Percentiles rank a stretch among this genome's conserved stretches.
These are phyloP conservation scores for Gymnorhina tibicen DNA, from an alignment of 2,113 vertebrate genomes.

Conservation along the genomic window DNA sequence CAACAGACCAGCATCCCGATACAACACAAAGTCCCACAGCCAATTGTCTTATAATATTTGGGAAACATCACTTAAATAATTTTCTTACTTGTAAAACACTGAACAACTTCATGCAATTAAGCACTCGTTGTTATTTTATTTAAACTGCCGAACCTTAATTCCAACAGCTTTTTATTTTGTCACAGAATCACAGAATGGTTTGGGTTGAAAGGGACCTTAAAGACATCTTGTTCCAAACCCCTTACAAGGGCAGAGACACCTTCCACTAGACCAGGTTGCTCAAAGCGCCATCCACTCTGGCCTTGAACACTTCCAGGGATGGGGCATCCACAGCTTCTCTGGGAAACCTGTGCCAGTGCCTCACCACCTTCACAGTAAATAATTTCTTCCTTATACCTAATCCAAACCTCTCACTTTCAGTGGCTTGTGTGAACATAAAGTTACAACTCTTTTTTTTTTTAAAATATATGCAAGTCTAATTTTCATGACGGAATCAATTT, in stretches of 20 bases:
- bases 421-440: background rate
- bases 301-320: background rate
- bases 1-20: background rate
- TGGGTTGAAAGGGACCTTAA: background rate
- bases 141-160: background rate
- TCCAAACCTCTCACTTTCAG: background rate
- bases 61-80: background rate
- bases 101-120: background rate
- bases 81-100: background rate
- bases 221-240: rapidly evolving
- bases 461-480: background rate
- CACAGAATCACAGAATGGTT: background rate
- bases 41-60: background rate
- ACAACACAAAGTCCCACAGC: background rate
- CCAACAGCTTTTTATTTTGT: background rate
- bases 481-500: background rate
- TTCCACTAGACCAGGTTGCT: background rate
- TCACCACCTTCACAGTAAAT: background rate
- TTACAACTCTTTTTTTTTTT: background rate
- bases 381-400: background rate
- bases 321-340: background rate
- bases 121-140: background rate
- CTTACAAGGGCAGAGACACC: background rate
- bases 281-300: background rate
- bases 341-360: background rate